These are phyloP conservation scores for Nemopilema nomurai DNA, from an alignment of 30 jellyfish, hydroid and myxozoan species.

Conservation along the genomic window DNA sequence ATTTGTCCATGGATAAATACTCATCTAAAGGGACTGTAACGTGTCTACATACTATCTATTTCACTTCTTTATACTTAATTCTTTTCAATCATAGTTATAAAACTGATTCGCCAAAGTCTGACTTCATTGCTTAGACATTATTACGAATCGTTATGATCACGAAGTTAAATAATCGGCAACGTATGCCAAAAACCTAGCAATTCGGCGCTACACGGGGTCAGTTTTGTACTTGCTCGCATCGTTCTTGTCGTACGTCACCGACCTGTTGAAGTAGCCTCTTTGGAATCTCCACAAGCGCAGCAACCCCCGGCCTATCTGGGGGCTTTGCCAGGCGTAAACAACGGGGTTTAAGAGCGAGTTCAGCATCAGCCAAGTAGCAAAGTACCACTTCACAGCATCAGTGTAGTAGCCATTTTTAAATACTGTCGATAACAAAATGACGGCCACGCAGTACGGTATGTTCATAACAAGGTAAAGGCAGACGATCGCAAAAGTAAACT, in stretches of 20 bases:
- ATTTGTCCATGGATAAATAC: too few relatives aligned
- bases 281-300: slow-evolving; percentile 30
- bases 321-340: slow-evolving; percentile 71
- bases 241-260: slow-evolving; percentile 19
- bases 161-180: too few relatives aligned
- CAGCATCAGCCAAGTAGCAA: slow-evolving; percentile 30
- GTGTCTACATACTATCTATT: too few relatives aligned
- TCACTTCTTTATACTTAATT: too few relatives aligned
- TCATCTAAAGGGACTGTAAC: too few relatives aligned
- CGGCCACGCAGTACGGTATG: slow-evolving; percentile 43
- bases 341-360: slow-evolving; percentile 40
- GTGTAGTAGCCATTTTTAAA: neutral
- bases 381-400: slow-evolving; percentile 17
- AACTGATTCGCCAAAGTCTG: too few relatives aligned
- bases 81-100: too few relatives aligned
- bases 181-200: too few relatives aligned
- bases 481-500: slow-evolving; percentile 25
- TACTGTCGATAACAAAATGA: slow-evolving; percentile 10
- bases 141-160: too few relatives aligned
- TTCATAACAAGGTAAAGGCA: slow-evolving; percentile 24
- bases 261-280: neutral
- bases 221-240: slow-evolving; percentile 1
- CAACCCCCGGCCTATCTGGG: slow-evolving; percentile 48
- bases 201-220: neutral
- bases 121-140: too few relatives aligned